Evolutionary conservation across 2,888 invertebrate species (phyloP), one percentile per base, ranked within the genome.

Genomic region (Machimus atricapillus): DNA sequence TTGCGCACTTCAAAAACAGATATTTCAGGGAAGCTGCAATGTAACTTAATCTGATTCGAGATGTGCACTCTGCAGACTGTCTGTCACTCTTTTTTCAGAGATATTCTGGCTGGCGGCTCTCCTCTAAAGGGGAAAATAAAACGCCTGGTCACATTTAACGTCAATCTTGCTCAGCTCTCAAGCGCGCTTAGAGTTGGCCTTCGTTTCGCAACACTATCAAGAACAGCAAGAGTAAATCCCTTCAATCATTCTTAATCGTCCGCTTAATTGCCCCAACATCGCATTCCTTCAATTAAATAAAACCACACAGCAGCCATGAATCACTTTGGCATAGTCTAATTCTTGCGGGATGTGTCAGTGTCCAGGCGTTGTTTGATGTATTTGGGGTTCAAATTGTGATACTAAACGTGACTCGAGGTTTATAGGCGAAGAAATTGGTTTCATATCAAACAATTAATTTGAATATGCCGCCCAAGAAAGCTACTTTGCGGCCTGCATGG

Each of bases 251-350:
- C 77, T 77, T 77, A 77, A 77, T 77, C 40, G 77, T 40, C 23
- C 77, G 77, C 77, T 77, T 77, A 77, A 77, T 77, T 77, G 77
- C 77, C 77, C 37, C 77, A 77, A 40, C 77, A 77, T 40, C 77
- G 19, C 77, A 43, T 77, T 77, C 77, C 58, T 77, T 77, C 40
- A 77, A 77, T 77, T 77, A 77, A 77, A 40, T 23, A 40, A 19
- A 77, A 6, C 58, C 23, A 19, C 58, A 12, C 23, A 34, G 19
- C 40, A 8, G 19, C 77, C 77, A 77, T 77, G 77, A 77, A 77
- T 77, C 77, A 77, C 37, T 77, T n/a, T 40, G 43, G 43, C 19
- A 43, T 77, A 23, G 77, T 77, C 37, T 40, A 77, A 77, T 58
- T 58, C 58, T 58, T 23, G 34, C 34, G 34, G 1, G 34, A 34